Percentiles rank a stretch among this genome's conserved stretches.
These are phyloP conservation scores for Hybos culiciformis DNA, from an alignment of 2,888 invertebrate species.

Conservation along the genomic window DNA sequence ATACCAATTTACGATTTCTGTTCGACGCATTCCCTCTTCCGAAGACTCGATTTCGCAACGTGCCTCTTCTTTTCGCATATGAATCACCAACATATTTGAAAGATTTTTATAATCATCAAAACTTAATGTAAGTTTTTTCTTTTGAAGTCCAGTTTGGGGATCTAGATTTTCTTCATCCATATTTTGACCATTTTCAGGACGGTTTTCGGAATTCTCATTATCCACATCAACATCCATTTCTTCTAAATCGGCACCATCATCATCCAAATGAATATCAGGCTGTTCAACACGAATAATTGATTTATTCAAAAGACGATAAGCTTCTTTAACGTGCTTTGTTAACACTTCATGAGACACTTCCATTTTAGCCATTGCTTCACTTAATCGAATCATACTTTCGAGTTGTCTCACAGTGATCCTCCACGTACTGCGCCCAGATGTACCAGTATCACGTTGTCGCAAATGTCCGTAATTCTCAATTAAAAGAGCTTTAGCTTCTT, in stretches of 20 bases:
- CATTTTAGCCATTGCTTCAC: slow-evolving; percentile 93
- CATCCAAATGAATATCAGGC: slow-evolving; percentile 88
- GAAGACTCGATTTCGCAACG: slow-evolving; percentile 49
- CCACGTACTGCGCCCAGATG: slow-evolving; percentile 66
- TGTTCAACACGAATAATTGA: slow-evolving; percentile 96
- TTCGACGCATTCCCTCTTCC: slow-evolving; percentile 54
- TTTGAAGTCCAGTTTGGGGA: slow-evolving; percentile 29
- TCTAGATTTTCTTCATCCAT: slow-evolving; percentile 9
- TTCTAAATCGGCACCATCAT: slow-evolving; percentile 47
- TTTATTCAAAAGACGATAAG: slow-evolving; percentile 80
- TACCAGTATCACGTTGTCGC: slow-evolving; percentile 67
- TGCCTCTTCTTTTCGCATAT: slow-evolving; percentile 74
- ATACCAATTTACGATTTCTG: slow-evolving; percentile 87
- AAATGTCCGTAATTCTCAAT: slow-evolving; percentile 81
- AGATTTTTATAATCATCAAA: slow-evolving; percentile 90
- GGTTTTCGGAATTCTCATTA: slow-evolving; percentile 7
- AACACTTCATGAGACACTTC: slow-evolving; percentile 86
- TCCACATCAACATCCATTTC: slow-evolving; percentile 45
- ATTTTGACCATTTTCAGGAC: slow-evolving; percentile 20
- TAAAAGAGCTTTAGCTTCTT: slow-evolving; percentile 70
- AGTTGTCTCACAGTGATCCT: slow-evolving; percentile 93
- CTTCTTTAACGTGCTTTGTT: slow-evolving; percentile 80
- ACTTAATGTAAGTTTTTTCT: slow-evolving; percentile 66
- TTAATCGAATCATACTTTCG: slow-evolving; percentile 88
- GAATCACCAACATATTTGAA: slow-evolving; percentile 79